Percentiles rank a stretch among this genome's conserved stretches.
Evolutionary conservation across 2,888 invertebrate species (phyloP).

Genomic region (Meloe dianella): DNA sequence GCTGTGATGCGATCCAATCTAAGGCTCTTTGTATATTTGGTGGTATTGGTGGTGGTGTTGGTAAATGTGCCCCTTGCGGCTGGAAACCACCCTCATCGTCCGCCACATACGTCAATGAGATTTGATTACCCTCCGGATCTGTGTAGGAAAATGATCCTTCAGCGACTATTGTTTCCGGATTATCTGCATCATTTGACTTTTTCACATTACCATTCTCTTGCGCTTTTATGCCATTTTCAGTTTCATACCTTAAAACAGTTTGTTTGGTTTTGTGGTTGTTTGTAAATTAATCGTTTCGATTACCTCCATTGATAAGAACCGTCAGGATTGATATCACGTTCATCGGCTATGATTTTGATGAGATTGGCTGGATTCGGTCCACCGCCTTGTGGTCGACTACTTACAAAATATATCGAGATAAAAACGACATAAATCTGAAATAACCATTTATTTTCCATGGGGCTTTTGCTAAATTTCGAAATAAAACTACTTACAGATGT

Average conservation of each 20-base stretch:
- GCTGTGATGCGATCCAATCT: constrained; percentile 71
- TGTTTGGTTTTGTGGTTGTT: too few relatives aligned
- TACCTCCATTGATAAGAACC: constrained; percentile 77
- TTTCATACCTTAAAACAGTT: constrained; percentile 77
- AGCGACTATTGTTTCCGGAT: constrained; percentile 70
- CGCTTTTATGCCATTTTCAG: constrained; percentile 81
- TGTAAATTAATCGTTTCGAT: too few relatives aligned
- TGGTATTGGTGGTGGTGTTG: constrained; percentile 78
- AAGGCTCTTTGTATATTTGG: constrained; percentile 77
- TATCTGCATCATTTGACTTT: constrained; percentile 72
- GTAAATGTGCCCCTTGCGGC: constrained; percentile 72
- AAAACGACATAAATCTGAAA: constrained; percentile 16
- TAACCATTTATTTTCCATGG: not conserved
- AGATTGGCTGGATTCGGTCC: constrained; percentile 60
- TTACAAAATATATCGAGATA: constrained; percentile 41
- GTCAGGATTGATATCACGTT: constrained; percentile 74
- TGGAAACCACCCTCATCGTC: constrained; percentile 72
- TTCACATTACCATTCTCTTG: constrained; percentile 80
- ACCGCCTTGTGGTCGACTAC: constrained; percentile 65
- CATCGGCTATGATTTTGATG: constrained; percentile 72
- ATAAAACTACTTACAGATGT: constrained; percentile 37
- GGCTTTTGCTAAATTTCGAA: not conserved
- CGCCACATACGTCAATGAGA: constrained; percentile 72
- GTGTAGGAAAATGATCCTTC: constrained; percentile 73
- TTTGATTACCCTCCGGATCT: constrained; percentile 73